Conservation (phyloP, 2,888 invertebrate species). For the Galerucella calmariensis region DNA sequence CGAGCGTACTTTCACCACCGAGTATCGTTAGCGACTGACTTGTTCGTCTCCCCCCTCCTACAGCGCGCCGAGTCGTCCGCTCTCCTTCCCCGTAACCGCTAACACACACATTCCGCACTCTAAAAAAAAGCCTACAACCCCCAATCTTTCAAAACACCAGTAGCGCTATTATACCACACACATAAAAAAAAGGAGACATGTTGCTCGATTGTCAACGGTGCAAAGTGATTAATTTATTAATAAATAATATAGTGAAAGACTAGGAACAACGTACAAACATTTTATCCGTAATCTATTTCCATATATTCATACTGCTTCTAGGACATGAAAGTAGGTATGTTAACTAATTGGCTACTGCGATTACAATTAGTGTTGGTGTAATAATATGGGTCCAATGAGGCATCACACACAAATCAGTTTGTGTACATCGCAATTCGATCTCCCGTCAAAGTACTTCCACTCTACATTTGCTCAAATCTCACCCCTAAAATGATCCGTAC, state of each 20-base stretch:
- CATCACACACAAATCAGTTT: neutral
- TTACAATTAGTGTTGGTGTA: slow-evolving; percentile 60
- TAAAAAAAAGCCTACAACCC: slow-evolving; percentile 64
- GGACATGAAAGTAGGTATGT: slow-evolving; percentile 52
- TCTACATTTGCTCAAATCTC: slow-evolving; percentile 61
- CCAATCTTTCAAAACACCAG: slow-evolving; percentile 59
- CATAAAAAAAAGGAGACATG: slow-evolving; percentile 43
- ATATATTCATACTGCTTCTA: no score
- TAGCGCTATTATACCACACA: slow-evolving; percentile 53
- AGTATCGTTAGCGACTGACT: slow-evolving; percentile 44
- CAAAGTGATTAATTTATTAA: slow-evolving; percentile 52
- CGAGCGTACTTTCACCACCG: slow-evolving; percentile 52
- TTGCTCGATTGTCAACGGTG: slow-evolving; percentile 49
- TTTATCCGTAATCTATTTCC: neutral
- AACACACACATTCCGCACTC: slow-evolving; percentile 61
- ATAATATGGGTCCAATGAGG: slow-evolving; percentile 51
- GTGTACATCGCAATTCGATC: no score
- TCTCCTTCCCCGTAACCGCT: slow-evolving; percentile 61
- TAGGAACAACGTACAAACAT: slow-evolving; percentile 25
- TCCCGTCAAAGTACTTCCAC: slow-evolving; percentile 46
- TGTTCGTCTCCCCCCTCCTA: slow-evolving; percentile 46
- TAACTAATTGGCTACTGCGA: slow-evolving; percentile 60
- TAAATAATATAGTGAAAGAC: slow-evolving; percentile 51
- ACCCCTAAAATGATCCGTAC: slow-evolving; percentile 65
- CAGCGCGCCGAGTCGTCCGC: slow-evolving; percentile 40